Base-by-base conservation (phyloP, 1,140 invertebrate genomes). In the Eurosta solidaginis region DNA sequence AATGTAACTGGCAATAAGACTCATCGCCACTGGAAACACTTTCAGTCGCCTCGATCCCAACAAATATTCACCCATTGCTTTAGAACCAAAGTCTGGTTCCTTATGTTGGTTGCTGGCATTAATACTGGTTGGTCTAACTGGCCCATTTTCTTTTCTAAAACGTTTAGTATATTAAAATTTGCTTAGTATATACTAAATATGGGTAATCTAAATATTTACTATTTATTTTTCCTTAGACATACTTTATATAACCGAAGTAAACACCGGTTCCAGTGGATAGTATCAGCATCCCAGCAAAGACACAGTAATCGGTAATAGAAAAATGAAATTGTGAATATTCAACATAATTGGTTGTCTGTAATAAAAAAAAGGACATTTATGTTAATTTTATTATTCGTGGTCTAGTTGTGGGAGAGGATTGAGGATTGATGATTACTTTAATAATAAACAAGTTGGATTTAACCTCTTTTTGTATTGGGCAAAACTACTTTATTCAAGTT, bases 1-100 rank as follows among this genome's bases (percentile, higher is more conserved):
- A 85, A 97, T 93, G 86, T 96, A 96, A 83, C 93, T 95, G 82
- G 93, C 93, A 81, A 96, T 91, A 33, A 96, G 88, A 1, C 94
- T 95, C 89, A 95, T 92, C n/a, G 94, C 92, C 27, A 96, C 93
- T 0, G 94, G 94, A 82, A 95, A 93, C 10, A 93, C 91, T 76
- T 91, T 91, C 89, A 95, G 91, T 76, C 92, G 90, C 80, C 90
- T 91, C 77, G 92, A 92, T 29, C 93, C 94, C 45, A 94, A 90
- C 77, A 95, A 88, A 87, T 95, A 95, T 82, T 94, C 94, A 78
- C 90, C 89, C 79, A 92, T 84, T 77, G 85, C 86, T 79, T 82
- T 81, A 50, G 87, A 88, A 63, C 87, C 87, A 74, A 88, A 88
- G 79, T 88, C 84, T 78, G 81, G 73, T 77, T 45, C 74, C 77